Conservation (phyloP, 2,113 vertebrate genomes). For the Dromas ardeola region DNA sequence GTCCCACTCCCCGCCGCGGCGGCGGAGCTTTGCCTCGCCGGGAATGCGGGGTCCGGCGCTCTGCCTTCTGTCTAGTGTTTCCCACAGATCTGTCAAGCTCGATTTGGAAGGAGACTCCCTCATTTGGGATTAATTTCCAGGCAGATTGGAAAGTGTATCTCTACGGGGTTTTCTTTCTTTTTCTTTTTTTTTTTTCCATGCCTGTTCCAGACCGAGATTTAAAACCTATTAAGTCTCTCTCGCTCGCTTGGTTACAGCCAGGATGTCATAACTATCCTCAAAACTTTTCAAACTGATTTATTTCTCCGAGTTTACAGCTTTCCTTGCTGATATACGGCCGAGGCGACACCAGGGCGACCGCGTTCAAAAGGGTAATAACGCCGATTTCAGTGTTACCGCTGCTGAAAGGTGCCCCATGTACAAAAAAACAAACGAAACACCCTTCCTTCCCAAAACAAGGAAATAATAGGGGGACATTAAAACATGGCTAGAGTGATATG, state of each 20-base stretch:
- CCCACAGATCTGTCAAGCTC: constrained; percentile 52
- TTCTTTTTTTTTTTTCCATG: too few species aligned
- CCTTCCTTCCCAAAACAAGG: background rate
- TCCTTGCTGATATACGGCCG: background rate
- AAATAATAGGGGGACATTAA: background rate
- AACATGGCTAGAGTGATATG: background rate
- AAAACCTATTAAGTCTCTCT: background rate
- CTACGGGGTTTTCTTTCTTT: background rate
- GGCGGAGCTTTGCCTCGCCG: background rate
- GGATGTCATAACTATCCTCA: background rate
- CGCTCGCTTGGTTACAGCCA: background rate
- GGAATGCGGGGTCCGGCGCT: background rate
- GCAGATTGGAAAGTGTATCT: constrained; percentile 32
- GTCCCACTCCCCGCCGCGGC: background rate
- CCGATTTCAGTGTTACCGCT: background rate
- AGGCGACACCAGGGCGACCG: background rate
- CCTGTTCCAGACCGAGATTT: background rate
- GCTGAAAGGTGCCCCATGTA: background rate
- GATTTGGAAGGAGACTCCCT: constrained; percentile 36
- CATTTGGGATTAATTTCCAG: constrained; percentile 64
- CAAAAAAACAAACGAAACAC: background rate
- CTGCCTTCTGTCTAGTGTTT: constrained; percentile 52
- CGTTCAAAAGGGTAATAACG: background rate
- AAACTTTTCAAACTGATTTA: background rate
- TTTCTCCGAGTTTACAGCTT: background rate